Evolutionary conservation across 2,113 vertebrate genomes (phyloP), one percentile per base, ranked within the genome.

Genomic region (Lethenteron camtschaticum): DNA sequence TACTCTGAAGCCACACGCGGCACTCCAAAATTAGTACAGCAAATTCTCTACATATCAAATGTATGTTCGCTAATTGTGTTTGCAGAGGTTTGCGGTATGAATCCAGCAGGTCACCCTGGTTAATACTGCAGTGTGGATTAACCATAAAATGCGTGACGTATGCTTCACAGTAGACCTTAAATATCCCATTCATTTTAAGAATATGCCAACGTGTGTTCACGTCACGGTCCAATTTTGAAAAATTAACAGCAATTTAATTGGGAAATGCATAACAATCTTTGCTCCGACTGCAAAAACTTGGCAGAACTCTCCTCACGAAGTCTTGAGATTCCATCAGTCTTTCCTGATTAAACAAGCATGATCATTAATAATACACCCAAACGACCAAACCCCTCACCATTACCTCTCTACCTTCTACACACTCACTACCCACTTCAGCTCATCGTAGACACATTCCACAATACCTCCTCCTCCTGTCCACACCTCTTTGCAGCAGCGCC

Each of bases 401-500:
- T 24, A 24, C 24, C 24, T 24, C 9, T 58, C 14, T 57, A 57
- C 11, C 14, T 13, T 13, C 13, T 56, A 20, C 56, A 68, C 12
- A 14, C 12, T 56, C 70, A 12, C 3, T 24, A 8, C 10, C 63
- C 8, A 9, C 2, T 0, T 1, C n/a, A 55, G 55, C 16, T 9
- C n/a, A 69, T 10, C 16, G 14, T 55, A 55, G 41, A 10, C 14
- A 55, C n/a, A 9, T 16, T 24, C 55, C 41, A 10, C n/a, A 20
- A 2, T 9, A 9, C 9, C 41, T 24, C 41, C 14, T 18, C 69
- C 16, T 18, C 41, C 41, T 10, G 70, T 12, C 69, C 80, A 78
- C 79, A 95, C 94, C 89, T 96, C 87, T 74, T 99, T 89, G 77
- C 94, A 96, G 79, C 88, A 96, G 74, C 83, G 82, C 74, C 85